Evolutionary conservation across 2,113 vertebrate genomes (phyloP).

Genomic region (Paraplagusia blochii): DNA sequence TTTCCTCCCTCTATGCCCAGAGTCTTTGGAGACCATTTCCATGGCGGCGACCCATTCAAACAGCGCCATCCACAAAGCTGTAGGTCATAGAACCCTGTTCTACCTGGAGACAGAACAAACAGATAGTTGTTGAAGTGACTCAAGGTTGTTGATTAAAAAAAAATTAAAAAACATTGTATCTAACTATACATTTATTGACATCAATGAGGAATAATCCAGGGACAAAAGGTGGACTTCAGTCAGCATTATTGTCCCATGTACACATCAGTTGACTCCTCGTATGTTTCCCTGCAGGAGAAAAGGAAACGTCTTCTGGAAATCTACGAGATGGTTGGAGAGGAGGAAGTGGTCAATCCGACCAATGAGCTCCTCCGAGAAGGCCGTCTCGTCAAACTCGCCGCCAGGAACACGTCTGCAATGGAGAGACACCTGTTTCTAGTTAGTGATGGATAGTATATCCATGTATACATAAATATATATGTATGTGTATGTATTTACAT

Average conservation of each 20-base stretch:
- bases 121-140: too few relatives aligned
- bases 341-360: conserved; percentile 90
- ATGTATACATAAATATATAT: background rate
- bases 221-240: too few relatives aligned
- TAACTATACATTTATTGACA: too few relatives aligned
- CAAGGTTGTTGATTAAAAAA: too few relatives aligned
- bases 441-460: conserved; percentile 45
- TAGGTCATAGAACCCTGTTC: too few relatives aligned
- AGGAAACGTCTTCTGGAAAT: conserved; percentile 90
- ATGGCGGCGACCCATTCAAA: conserved; percentile 93
- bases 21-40: conserved; percentile 90
- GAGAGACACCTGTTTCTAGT: conserved; percentile 92
- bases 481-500: too few relatives aligned
- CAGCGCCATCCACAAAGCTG: conserved; percentile 89
- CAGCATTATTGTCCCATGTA: too few relatives aligned
- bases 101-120: too few relatives aligned
- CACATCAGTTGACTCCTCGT: background rate
- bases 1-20: conserved; percentile 60
- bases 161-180: too few relatives aligned
- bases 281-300: conserved; percentile 75
- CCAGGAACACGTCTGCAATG: conserved; percentile 89
- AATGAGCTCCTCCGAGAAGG: conserved; percentile 92
- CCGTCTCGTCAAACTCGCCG: conserved; percentile 90
- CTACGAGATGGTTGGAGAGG: conserved; percentile 92
- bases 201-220: too few relatives aligned